These are phyloP conservation scores for zebrafish (Danio rerio) DNA, from an alignment of 2,113 vertebrate species.

Conservation along the genomic window GRCz12tu NC_133176.1:24630001-24630500, in stretches of 20 bases:
- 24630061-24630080: background rate
- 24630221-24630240: background rate
- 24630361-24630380: background rate
- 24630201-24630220: background rate
- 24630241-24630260: background rate
- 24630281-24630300: background rate
- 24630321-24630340: background rate
- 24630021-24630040: no score
- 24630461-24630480: slow-evolving; percentile 42
- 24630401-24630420: slow-evolving; percentile 1
- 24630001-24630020: no score
- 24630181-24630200: background rate
- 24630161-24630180: slow-evolving; percentile 1
- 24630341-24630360: background rate
- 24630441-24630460: slow-evolving; percentile 54
- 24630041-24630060: no score
- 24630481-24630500: slow-evolving; percentile 52
- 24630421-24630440: slow-evolving; percentile 28
- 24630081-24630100: background rate
- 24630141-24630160: background rate
- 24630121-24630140: background rate
- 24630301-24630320: background rate
- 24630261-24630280: background rate
- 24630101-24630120: background rate
- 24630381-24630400: slow-evolving; percentile 3